phyloP scores from a whole-genome alignment of 2,888 invertebrate species.

The Drosophila kambysellisi region DNA sequence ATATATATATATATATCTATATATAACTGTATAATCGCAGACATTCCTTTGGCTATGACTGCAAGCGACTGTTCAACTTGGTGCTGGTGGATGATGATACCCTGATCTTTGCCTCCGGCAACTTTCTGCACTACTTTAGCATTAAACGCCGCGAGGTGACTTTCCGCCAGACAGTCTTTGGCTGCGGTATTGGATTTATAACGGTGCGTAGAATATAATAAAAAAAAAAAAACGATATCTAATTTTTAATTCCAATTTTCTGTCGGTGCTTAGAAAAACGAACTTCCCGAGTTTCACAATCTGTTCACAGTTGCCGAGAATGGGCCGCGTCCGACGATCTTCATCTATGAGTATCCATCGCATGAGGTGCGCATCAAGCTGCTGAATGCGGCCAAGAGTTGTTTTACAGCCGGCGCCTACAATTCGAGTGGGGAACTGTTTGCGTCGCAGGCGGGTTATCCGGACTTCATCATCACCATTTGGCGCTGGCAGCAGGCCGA shows the following conservation, averaged over 20 bases:
- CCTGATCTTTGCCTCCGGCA: constrained; percentile 92
- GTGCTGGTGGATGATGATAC: constrained; percentile 91
- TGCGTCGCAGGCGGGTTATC: constrained; percentile 90
- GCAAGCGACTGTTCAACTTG: constrained; percentile 92
- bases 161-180: constrained; percentile 91
- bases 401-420: constrained; percentile 91
- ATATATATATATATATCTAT: background rate
- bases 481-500: constrained; percentile 94
- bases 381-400: constrained; percentile 90
- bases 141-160: constrained; percentile 88
- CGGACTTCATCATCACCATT: constrained; percentile 94
- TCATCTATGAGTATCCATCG: constrained; percentile 93
- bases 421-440: constrained; percentile 93
- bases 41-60: constrained; percentile 94
- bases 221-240: background rate
- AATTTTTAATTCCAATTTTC: background rate
- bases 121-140: constrained; percentile 91
- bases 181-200: constrained; percentile 93
- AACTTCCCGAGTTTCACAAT: constrained; percentile 87
- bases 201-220: constrained; percentile 86
- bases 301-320: constrained; percentile 94
- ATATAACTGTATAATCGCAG: constrained; percentile 84
- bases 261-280: constrained; percentile 87
- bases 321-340: constrained; percentile 90
- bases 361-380: constrained; percentile 91